phyloP scores from a whole-genome alignment of 2,888 invertebrate species.

The Lasius platythorax region DNA sequence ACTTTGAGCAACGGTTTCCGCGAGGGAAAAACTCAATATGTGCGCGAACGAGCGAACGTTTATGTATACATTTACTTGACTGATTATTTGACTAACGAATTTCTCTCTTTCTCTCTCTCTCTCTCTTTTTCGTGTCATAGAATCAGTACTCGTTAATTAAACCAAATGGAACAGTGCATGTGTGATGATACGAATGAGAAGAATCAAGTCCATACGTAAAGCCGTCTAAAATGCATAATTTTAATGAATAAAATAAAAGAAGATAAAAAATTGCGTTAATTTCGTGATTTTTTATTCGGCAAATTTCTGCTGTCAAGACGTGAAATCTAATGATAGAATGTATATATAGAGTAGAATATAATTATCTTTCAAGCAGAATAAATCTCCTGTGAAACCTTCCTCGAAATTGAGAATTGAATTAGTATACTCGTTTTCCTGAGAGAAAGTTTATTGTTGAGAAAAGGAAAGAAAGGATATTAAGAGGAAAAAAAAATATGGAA shows the following conservation, averaged over 20 bases:
- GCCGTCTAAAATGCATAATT: background rate
- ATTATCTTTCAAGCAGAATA: background rate
- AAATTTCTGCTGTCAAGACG: background rate
- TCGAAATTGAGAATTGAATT: constrained; percentile 13
- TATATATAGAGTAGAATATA: background rate
- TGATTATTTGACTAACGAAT: constrained; percentile 46
- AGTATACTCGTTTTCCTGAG: background rate
- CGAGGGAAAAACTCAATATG: constrained; percentile 20
- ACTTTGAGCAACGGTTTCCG: constrained; percentile 58
- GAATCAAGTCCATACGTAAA: background rate
- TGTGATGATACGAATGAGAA: background rate
- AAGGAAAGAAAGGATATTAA: background rate
- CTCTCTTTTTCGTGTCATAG: constrained; percentile 25
- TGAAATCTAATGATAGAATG: background rate
- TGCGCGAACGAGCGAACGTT: constrained; percentile 6
- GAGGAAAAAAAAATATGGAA: constrained; percentile 6
- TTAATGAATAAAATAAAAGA: background rate
- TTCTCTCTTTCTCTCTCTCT: constrained; percentile 5
- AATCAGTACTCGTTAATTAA: constrained; percentile 21
- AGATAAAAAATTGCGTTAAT: constrained; percentile 10
- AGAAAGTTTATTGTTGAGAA: background rate
- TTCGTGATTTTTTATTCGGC: background rate
- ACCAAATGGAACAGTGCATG: constrained; percentile 10
- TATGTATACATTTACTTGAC: constrained; percentile 20
- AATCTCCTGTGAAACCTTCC: background rate